Evolutionary conservation across 1,140 invertebrate species (phyloP).

Genomic region (Dolichoris vasculosae): DNA sequence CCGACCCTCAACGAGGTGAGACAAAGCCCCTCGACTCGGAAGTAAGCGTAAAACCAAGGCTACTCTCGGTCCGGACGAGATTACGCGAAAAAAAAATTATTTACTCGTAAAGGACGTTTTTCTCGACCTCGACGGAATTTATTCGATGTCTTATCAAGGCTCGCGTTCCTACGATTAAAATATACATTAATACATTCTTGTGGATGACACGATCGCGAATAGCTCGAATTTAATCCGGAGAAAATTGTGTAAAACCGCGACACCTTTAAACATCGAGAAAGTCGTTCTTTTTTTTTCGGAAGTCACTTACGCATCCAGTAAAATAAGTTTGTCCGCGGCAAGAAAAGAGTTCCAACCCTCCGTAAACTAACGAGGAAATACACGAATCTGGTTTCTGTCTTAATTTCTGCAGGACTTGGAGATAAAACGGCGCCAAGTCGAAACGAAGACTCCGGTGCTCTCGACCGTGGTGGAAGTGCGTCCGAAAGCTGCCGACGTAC

Average conservation of each 20-base stretch:
- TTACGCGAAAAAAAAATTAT: too few species aligned
- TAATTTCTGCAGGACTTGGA: conserved; percentile 32
- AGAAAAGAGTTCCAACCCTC: too few species aligned
- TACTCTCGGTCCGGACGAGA: not conserved
- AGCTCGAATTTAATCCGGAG: not conserved
- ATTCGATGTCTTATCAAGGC: too few species aligned
- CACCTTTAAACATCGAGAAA: not conserved
- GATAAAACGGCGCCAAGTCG: conserved; percentile 52
- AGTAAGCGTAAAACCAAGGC: not conserved
- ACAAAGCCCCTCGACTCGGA: not conserved
- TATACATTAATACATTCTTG: not conserved
- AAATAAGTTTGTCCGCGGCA: too few species aligned
- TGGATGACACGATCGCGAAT: not conserved
- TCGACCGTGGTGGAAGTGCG: conserved; percentile 64
- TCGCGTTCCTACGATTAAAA: too few species aligned
- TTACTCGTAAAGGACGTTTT: too few species aligned
- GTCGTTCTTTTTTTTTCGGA: too few species aligned
- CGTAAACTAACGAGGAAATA: too few species aligned
- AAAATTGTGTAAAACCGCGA: too few species aligned
- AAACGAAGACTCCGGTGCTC: conserved; percentile 59
- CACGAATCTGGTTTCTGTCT: conserved; percentile 40
- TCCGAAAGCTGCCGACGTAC: conserved; percentile 62
- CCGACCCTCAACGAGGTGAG: not conserved
- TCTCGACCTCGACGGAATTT: too few species aligned
- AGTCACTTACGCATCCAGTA: too few species aligned